These are phyloP conservation scores for Sceliomorpha sp. DNA, from an alignment of 2,888 invertebrate genomes.

Conservation along the genomic window DNA sequence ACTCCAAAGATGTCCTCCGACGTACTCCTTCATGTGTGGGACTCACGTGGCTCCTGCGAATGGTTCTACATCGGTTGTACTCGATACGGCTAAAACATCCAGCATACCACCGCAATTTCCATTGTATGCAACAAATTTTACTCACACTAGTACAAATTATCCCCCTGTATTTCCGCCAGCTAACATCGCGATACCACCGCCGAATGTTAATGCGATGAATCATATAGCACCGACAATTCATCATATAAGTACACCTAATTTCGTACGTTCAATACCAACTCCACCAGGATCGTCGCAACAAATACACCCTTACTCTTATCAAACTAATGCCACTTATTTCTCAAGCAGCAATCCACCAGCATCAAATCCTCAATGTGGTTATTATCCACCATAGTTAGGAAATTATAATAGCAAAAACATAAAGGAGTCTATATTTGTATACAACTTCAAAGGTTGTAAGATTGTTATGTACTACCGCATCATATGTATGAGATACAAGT, in stretches of 20 bases:
- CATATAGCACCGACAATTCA: conserved; percentile 61
- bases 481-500: too few relatives aligned
- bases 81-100: conserved; percentile 70
- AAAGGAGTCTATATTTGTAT: not conserved
- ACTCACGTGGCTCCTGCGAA: conserved; percentile 73
- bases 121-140: conserved; percentile 70
- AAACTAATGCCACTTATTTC: conserved; percentile 74
- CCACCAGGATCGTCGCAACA: conserved; percentile 34
- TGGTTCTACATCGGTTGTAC: conserved; percentile 67
- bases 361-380: conserved; percentile 67
- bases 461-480: not conserved
- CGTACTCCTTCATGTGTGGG: too few relatives aligned
- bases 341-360: conserved; percentile 67
- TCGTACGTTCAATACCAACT: conserved; percentile 22
- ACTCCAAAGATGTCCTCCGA: too few relatives aligned
- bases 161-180: conserved; percentile 76
- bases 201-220: conserved; percentile 74
- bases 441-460: not conserved
- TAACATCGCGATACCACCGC: conserved; percentile 76
- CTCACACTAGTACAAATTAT: conserved; percentile 66
- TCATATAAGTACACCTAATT: conserved; percentile 24
- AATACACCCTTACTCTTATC: conserved; percentile 70
- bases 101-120: conserved; percentile 71
- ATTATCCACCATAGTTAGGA: conserved; percentile 68
- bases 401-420: too few relatives aligned